A percentile compares a stretch with the other conserved stretches of the same genome.
Conservation (phyloP, 2,888 invertebrate species). For the Phyto melanocephala region DNA sequence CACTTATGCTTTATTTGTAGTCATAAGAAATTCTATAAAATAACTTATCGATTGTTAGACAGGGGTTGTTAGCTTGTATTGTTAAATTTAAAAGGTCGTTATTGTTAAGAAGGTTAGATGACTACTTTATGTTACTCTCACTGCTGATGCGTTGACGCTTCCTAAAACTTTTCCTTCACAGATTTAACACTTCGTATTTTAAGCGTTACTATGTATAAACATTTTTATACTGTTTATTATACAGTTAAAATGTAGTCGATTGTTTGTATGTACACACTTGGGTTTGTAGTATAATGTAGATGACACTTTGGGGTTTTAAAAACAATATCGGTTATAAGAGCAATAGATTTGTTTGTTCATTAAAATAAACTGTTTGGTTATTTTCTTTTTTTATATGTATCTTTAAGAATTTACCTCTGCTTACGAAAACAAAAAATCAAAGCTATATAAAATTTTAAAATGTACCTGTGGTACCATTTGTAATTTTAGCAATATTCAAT, state of each 20-base stretch:
- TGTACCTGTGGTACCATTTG: too few relatives aligned
- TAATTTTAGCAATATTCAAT: too few relatives aligned
- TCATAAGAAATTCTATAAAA: background rate
- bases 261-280: background rate
- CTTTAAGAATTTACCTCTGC: too few relatives aligned
- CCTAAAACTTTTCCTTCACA: slow-evolving; percentile 23
- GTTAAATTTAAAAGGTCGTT: slow-evolving; percentile 62
- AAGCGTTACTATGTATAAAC: background rate
- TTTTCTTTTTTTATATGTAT: slow-evolving; percentile 55
- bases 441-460: too few relatives aligned
- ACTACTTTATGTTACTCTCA: slow-evolving; percentile 28
- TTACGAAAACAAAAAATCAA: too few relatives aligned
- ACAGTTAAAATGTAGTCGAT: background rate
- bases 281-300: background rate
- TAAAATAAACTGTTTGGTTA: slow-evolving; percentile 55
- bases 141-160: background rate
- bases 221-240: too few relatives aligned
- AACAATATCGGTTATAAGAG: slow-evolving; percentile 41
- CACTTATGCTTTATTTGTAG: too few relatives aligned
- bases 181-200: slow-evolving; percentile 31
- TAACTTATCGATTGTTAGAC: slow-evolving; percentile 47
- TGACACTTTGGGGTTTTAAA: slow-evolving; percentile 47
- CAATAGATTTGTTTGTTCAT: slow-evolving; percentile 43
- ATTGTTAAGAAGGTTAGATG: slow-evolving; percentile 59
- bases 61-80: slow-evolving; percentile 47